phyloP scores from a whole-genome alignment of 1,140 invertebrate species.

The Trypoxylus dichotomus region DNA sequence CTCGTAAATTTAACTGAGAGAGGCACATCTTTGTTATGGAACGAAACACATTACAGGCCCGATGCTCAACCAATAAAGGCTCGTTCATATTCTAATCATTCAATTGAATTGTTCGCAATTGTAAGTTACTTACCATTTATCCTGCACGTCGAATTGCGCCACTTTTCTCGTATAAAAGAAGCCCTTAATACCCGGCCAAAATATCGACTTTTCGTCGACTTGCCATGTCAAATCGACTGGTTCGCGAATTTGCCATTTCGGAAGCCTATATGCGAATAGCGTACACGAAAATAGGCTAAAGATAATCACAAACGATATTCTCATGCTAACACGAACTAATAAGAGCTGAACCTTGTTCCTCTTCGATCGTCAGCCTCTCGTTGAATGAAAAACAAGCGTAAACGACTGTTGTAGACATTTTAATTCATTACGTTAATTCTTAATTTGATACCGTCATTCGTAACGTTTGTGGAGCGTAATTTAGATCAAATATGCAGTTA shows the following conservation, averaged over 20 bases:
- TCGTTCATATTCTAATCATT: too few relatives aligned
- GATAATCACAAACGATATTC: not conserved
- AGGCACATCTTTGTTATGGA: too few relatives aligned
- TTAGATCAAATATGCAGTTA: too few relatives aligned
- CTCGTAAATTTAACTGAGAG: too few relatives aligned
- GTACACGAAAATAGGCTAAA: not conserved
- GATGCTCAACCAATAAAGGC: too few relatives aligned
- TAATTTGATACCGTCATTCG: too few relatives aligned
- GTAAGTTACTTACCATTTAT: constrained; percentile 18
- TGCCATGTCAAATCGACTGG: constrained; percentile 9
- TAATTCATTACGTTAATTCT: too few relatives aligned
- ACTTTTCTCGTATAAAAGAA: constrained; percentile 23
- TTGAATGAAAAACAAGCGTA: too few relatives aligned
- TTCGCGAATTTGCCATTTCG: constrained; percentile 1
- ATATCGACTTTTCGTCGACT: not conserved
- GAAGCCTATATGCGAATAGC: not conserved
- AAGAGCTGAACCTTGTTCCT: not conserved
- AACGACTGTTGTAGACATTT: too few relatives aligned
- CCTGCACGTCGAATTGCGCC: not conserved
- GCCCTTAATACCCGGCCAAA: not conserved
- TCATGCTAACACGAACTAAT: not conserved
- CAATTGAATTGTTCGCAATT: too few relatives aligned
- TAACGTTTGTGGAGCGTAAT: too few relatives aligned
- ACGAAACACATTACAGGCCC: too few relatives aligned
- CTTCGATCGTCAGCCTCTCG: not conserved